Evolutionary conservation across 2,888 invertebrate species (phyloP).

Genomic region (Mayetiola destructor): DNA sequence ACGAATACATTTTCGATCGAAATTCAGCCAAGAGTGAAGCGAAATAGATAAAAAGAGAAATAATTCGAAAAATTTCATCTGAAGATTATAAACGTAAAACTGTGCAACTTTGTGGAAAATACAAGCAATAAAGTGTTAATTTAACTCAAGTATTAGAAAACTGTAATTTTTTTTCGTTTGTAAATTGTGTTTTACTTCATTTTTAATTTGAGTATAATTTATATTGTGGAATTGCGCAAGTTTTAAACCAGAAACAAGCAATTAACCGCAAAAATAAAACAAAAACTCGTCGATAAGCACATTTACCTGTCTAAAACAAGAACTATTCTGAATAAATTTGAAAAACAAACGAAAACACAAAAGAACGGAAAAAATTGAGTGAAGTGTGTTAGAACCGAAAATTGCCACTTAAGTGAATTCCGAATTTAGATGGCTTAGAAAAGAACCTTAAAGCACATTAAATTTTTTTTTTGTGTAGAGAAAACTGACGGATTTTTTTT

Average conservation of each 20-base stretch:
- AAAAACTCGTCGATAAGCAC: constrained; percentile 2
- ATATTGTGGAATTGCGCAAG: constrained; percentile 3
- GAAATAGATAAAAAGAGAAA: background rate
- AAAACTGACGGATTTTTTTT: background rate
- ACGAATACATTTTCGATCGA: background rate
- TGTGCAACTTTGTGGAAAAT: background rate
- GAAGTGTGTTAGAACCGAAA: too few species aligned
- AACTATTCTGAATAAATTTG: background rate
- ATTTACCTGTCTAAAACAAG: background rate
- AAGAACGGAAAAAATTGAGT: background rate
- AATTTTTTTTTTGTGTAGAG: too few species aligned
- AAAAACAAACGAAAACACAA: background rate
- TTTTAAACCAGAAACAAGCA: background rate
- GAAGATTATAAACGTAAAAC: too few species aligned
- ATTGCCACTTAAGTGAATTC: too few species aligned
- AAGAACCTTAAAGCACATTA: background rate
- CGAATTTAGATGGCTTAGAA: constrained; percentile 6
- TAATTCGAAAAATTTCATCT: background rate
- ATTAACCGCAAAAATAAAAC: background rate
- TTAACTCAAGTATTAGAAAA: background rate
- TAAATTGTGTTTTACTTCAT: constrained; percentile 4
- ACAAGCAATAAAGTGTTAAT: background rate
- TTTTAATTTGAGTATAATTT: constrained; percentile 3
- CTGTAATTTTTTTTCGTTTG: background rate
- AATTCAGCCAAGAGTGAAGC: background rate